phyloP scores from a whole-genome alignment of 2,113 vertebrate species.

The Dinomys branickii region DNA sequence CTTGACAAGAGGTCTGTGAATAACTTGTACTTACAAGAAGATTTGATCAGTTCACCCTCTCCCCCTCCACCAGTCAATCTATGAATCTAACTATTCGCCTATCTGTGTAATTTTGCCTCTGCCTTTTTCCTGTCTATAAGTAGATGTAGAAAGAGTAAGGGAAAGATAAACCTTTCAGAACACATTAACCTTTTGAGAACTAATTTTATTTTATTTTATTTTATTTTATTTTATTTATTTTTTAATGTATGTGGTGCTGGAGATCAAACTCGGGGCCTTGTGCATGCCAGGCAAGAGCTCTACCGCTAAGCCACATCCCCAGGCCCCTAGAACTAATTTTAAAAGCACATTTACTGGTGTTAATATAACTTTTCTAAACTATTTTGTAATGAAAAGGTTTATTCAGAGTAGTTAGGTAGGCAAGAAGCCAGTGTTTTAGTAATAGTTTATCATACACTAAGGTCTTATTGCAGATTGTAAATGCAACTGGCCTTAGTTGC shows the following conservation, averaged over 20 bases:
- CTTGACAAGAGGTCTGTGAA: background rate
- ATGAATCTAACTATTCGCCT: background rate
- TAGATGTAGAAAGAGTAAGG: background rate
- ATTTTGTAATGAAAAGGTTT: background rate
- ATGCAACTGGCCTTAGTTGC: background rate
- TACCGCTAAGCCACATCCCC: no score
- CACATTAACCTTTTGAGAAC: background rate
- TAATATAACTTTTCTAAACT: background rate
- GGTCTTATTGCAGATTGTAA: background rate
- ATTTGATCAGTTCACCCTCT: background rate
- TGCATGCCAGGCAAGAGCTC: no score
- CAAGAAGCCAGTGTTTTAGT: background rate
- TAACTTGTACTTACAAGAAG: background rate
- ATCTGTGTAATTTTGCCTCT: background rate
- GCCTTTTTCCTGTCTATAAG: background rate
- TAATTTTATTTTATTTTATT: no score
- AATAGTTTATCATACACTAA: no score
- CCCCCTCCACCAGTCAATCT: background rate
- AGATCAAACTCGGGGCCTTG: no score
- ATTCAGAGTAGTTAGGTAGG: background rate
- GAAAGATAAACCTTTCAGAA: background rate
- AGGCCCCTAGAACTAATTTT: background rate
- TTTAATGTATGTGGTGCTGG: no score
- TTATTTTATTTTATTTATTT: no score
- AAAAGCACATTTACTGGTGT: background rate